These are phyloP conservation scores for Brenthis daphne DNA, from an alignment of 2,888 invertebrate species.

Conservation along the genomic window DNA sequence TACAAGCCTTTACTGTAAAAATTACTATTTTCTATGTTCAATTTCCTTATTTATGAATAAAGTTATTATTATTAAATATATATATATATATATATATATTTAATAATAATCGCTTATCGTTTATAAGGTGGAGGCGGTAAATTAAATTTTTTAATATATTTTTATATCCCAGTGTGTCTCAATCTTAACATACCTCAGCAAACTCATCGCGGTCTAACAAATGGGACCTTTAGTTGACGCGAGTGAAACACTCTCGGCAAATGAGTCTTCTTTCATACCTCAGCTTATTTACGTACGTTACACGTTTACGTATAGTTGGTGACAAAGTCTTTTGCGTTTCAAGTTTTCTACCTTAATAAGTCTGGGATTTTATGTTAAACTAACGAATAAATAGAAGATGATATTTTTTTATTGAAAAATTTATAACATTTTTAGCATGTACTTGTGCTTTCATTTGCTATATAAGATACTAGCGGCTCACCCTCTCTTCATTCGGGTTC, in stretches of 20 bases:
- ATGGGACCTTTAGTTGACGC: slow-evolving; percentile 57
- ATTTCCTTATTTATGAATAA: too few relatives aligned
- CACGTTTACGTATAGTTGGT: slow-evolving; percentile 29
- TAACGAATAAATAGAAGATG: too few relatives aligned
- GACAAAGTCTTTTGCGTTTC: slow-evolving; percentile 13
- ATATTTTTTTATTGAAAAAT: too few relatives aligned
- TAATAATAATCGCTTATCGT: background rate
- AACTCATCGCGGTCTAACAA: slow-evolving; percentile 64
- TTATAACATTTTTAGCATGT: too few relatives aligned
- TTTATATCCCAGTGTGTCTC: slow-evolving; percentile 41
- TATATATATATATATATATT: too few relatives aligned
- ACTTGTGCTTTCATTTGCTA: too few relatives aligned
- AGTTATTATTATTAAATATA: too few relatives aligned
- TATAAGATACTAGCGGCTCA: too few relatives aligned
- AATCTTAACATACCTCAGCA: slow-evolving; percentile 44
- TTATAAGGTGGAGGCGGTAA: background rate
- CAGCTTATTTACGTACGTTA: slow-evolving; percentile 56
- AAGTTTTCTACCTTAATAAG: background rate
- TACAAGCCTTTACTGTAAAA: too few relatives aligned
- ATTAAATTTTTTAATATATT: background rate
- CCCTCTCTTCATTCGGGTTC: too few relatives aligned
- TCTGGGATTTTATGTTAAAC: too few relatives aligned
- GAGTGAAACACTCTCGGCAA: slow-evolving; percentile 59
- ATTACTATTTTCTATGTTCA: too few relatives aligned
- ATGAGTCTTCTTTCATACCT: slow-evolving; percentile 66